Conservation (phyloP, 2,888 invertebrate genomes). For the Rhaphigaster nebulosa region DNA sequence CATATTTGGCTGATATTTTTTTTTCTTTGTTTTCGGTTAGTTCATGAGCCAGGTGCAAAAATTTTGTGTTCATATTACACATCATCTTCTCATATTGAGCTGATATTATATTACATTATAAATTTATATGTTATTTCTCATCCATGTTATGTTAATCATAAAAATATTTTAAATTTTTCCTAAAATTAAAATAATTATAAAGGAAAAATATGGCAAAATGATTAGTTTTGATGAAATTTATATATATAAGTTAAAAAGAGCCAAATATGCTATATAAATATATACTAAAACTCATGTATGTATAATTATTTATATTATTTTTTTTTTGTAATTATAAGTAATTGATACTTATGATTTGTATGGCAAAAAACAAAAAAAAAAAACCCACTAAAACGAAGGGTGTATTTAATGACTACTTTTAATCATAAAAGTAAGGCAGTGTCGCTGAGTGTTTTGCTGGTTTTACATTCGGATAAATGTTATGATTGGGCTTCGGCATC, state of each 20-base stretch:
- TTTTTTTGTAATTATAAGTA: not conserved
- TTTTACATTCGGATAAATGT: not conserved
- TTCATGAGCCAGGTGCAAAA: not conserved
- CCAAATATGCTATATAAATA: conserved; percentile 5
- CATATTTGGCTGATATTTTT: not conserved
- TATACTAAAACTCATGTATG: not conserved
- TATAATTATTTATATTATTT: not conserved
- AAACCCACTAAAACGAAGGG: not conserved
- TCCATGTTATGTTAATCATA: not conserved
- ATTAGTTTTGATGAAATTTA: not conserved
- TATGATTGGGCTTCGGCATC: not conserved
- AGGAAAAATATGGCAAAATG: not conserved
- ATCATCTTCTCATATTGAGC: not conserved
- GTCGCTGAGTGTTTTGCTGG: not conserved
- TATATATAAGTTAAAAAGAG: not conserved
- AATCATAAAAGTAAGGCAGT: not conserved
- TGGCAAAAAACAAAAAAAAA: not conserved
- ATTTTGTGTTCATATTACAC: not conserved
- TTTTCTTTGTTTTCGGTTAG: not conserved
- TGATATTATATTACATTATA: no score
- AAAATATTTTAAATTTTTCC: not conserved
- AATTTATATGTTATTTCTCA: not conserved
- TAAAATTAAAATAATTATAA: not conserved
- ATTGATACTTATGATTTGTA: not conserved
- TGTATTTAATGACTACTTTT: not conserved